Evolutionary conservation across 2,797 vertebrate species (phyloP), one percentile per base, ranked within the genome.

Genomic region (Tragopan temminckii): DNA sequence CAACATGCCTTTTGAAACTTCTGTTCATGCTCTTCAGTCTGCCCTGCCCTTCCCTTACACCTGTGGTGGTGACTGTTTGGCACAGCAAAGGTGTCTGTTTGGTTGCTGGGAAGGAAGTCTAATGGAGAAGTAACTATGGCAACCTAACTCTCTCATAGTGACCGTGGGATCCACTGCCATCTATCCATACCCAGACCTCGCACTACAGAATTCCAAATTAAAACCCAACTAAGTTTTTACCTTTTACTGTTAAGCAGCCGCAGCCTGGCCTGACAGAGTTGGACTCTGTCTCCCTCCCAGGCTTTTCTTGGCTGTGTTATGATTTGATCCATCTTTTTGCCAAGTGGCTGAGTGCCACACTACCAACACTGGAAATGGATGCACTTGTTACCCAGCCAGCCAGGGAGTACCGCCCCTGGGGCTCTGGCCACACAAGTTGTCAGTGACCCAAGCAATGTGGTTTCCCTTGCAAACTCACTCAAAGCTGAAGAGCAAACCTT

Each of bases 281-380:
- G 58, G 48, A 75, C 33, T 92, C 63, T 50, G 31, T 64, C 43
- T 76, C 48, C 43, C 25, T 91, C 33, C 18, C 48, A 42, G 31
- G 66, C 85, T 93, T 92, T 80, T 52, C 66, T 95, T 93, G 92
- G 81, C 87, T 85, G 18, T 50, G 33, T 43, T 81, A 33, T 33
- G 70, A 91, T 45, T 92, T 80, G 74, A 89, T 94, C 67, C 85
- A 74, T 70, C 52, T 85, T 92, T 79, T 64, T 0, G 11, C 84
- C 57, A 80, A 35, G 87, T 74, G 89, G 66, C 87, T 88, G 89
- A 35, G 70, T 88, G 94, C 70, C 92, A 88, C 13, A 0, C 33
- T 86, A 85, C 87, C 81, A 85, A 76, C 63, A 7, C 80, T 57
- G 67, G 81, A 89, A 84, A 83, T 0, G 23, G 89, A 89, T 80